These are phyloP conservation scores for Nipponia nippon DNA, from an alignment of 2,113 vertebrate genomes.

Conservation along the genomic window DNA sequence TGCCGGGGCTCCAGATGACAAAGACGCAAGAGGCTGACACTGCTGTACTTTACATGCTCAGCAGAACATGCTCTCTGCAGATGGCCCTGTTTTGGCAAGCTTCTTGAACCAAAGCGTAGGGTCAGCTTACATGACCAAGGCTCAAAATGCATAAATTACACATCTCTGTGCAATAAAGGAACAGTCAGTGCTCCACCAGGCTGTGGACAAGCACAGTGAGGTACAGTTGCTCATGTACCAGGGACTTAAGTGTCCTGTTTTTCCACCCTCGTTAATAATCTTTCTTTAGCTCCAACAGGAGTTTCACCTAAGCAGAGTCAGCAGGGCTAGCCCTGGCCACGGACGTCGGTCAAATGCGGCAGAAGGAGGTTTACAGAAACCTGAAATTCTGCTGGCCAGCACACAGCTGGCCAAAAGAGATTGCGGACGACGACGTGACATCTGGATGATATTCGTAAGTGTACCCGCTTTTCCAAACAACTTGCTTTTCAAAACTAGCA, in stretches of 20 bases:
- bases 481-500: background rate
- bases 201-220: background rate
- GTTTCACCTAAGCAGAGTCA: background rate
- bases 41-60: background rate
- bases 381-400: background rate
- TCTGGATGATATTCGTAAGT: background rate
- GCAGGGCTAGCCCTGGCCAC: background rate
- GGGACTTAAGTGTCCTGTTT: background rate
- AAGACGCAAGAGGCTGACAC: background rate
- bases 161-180: background rate
- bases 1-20: background rate
- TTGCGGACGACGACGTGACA: background rate
- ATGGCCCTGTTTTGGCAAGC: background rate
- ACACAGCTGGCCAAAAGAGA: background rate
- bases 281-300: background rate
- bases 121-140: accelerated
- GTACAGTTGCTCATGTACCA: background rate
- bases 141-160: accelerated
- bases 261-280: background rate
- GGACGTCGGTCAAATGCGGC: accelerated
- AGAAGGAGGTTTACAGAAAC: background rate
- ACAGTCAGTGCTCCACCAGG: background rate
- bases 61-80: background rate
- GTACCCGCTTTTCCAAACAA: background rate
- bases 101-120: background rate